Conservation (phyloP, 1,140 invertebrate species). For the Metopolophium dirhodum region DNA sequence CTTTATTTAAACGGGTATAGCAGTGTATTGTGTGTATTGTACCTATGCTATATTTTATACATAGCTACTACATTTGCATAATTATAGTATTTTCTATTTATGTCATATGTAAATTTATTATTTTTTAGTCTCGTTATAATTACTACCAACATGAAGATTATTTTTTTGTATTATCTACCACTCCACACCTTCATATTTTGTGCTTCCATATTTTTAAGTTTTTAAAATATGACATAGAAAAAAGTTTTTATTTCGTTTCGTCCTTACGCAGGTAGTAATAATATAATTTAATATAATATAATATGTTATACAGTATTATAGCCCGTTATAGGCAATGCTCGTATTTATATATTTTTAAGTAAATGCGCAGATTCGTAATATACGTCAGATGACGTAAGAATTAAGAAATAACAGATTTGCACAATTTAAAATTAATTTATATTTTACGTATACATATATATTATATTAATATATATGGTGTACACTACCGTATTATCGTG, state of each 20-base stretch:
- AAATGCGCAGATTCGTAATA: background rate
- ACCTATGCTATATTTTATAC: background rate
- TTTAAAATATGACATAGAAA: background rate
- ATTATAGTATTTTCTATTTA: background rate
- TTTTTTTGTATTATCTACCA: background rate
- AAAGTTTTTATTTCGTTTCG: background rate
- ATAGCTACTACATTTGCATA: background rate
- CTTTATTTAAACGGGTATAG: background rate
- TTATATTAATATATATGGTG: no score
- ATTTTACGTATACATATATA: background rate
- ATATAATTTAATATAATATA: background rate
- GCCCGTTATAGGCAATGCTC: background rate
- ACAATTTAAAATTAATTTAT: background rate
- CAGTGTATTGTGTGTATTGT: background rate
- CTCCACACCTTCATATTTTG: background rate
- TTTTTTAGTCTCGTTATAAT: constrained; percentile 10
- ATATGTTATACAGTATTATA: background rate
- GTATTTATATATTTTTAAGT: background rate
- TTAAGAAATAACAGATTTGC: background rate
- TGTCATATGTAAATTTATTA: constrained; percentile 5
- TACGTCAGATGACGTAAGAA: background rate
- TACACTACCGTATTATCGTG: no score
- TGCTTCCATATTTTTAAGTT: background rate
- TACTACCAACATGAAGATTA: background rate
- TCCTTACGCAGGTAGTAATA: background rate